Evolutionary conservation across 2,888 invertebrate genomes (phyloP), one percentile per base, ranked within the genome.

Genomic region (Leucophora obtusa): DNA sequence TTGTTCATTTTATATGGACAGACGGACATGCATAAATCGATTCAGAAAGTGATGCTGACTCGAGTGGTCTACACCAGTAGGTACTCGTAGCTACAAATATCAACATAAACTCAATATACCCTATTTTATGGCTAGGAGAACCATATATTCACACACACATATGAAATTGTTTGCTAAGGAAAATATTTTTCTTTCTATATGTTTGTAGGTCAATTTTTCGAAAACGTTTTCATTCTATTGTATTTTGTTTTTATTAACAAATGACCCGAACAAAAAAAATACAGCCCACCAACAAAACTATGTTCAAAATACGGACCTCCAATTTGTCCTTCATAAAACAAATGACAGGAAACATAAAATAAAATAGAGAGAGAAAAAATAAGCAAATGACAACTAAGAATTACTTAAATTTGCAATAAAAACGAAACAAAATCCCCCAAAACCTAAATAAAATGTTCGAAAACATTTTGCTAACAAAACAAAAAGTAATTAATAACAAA

Each of bases 141-240:
- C n/a, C 35, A 56, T 7, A 24, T 5, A 28, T 6, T 28, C 28
- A 28, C 6, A 7, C 7, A 28, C 60, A 3, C 38, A 38, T 3
- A 35, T 38, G 10, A 69, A 53, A 38, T 11, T 10, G 7, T 11
- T 28, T 28, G 28, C 1, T 1, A 11, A 54, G n/a, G 14, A 51
- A 33, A 65, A 54, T 53, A 28, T 33, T n/a, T n/a, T n/a, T 2
- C 83, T 84, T 80, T 71, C 82, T 84, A 83, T 84, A 85, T 85
- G 82, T 85, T 85, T 86, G 84, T 84, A 79, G 85, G 85, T 85
- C 85, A 85, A 82, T 84, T 85, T 85, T 84, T 82, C 74, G 65
- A 72, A 51, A 70, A 65, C 63, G 33, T 59, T 54, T 33, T 8
- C 50, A 33, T 43, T 69, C 56, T 11, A 21, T 62, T 50, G 15